These are phyloP conservation scores for Mamestra brassicae DNA, from an alignment of 2,888 invertebrate species.

Conservation along the genomic window DNA sequence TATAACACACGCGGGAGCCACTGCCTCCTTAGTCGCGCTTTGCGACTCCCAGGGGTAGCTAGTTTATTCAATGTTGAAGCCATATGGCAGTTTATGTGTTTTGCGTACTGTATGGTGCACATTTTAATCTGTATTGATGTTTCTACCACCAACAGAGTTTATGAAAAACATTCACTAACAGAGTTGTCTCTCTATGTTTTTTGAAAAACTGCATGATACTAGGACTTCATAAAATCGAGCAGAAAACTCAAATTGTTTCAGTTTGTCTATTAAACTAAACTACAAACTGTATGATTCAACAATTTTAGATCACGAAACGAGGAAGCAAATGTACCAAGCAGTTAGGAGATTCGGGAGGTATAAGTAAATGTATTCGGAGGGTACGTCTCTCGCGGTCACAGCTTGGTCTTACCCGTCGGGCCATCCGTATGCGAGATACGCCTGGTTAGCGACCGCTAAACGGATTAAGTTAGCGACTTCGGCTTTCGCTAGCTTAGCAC, in stretches of 20 bases:
- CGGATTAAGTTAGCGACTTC: slow-evolving; percentile 62
- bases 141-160: not conserved
- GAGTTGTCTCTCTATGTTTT: not conserved
- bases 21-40: slow-evolving; percentile 32
- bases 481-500: slow-evolving; percentile 59
- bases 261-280: slow-evolving; percentile 31
- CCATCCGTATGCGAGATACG: slow-evolving; percentile 51
- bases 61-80: slow-evolving; percentile 46
- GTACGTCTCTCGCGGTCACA: slow-evolving; percentile 44
- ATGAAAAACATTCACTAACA: not conserved
- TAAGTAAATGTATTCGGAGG: slow-evolving; percentile 47
- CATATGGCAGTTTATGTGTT: slow-evolving; percentile 26
- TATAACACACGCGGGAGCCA: slow-evolving; percentile 37
- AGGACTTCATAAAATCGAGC: slow-evolving; percentile 6
- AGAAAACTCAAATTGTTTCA: slow-evolving; percentile 2
- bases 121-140: not conserved
- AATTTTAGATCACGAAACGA: slow-evolving; percentile 22
- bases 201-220: not conserved
- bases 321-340: slow-evolving; percentile 45
- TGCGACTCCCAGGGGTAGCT: slow-evolving; percentile 36
- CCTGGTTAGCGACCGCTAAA: slow-evolving; percentile 60
- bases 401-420: slow-evolving; percentile 32
- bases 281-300: slow-evolving; percentile 28
- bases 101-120: not conserved
- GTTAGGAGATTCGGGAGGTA: slow-evolving; percentile 32